Evolutionary conservation across 1,140 invertebrate genomes (phyloP).

Genomic region (Apis cerana): DNA sequence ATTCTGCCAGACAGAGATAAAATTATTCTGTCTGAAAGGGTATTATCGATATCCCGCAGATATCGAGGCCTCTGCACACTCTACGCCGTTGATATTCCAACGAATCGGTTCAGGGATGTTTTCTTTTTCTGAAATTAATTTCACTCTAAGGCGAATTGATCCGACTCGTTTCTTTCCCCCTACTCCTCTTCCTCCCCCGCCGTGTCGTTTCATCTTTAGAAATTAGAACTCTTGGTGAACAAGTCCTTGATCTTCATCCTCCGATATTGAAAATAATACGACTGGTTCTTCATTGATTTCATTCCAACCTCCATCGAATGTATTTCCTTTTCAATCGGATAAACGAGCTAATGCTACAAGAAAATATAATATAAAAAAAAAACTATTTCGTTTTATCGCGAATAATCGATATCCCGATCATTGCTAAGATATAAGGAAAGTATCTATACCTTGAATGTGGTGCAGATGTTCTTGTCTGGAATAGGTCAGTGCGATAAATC

Average conservation of each 20-base stretch:
- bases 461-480: too few relatives aligned
- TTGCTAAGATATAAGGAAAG: too few relatives aligned
- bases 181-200: background rate
- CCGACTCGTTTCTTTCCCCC: background rate
- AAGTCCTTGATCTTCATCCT: background rate
- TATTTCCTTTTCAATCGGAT: background rate
- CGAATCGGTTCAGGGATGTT: slow-evolving; percentile 64
- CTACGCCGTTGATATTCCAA: slow-evolving; percentile 61
- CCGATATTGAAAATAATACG: slow-evolving; percentile 60
- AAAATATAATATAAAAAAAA: too few relatives aligned
- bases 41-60: slow-evolving; percentile 62
- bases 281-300: slow-evolving; percentile 12
- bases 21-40: slow-evolving; percentile 61
- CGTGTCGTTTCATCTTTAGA: background rate
- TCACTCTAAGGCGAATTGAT: background rate
- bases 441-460: too few relatives aligned
- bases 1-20: slow-evolving; percentile 61
- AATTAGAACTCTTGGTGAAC: background rate
- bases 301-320: background rate
- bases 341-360: too few relatives aligned
- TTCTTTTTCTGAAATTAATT: slow-evolving; percentile 69
- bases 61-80: background rate
- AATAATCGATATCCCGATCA: too few relatives aligned
- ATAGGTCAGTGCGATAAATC: too few relatives aligned
- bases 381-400: too few relatives aligned